Conservation (phyloP, 2,888 invertebrate genomes). For the Drosophila picticornis region DNA sequence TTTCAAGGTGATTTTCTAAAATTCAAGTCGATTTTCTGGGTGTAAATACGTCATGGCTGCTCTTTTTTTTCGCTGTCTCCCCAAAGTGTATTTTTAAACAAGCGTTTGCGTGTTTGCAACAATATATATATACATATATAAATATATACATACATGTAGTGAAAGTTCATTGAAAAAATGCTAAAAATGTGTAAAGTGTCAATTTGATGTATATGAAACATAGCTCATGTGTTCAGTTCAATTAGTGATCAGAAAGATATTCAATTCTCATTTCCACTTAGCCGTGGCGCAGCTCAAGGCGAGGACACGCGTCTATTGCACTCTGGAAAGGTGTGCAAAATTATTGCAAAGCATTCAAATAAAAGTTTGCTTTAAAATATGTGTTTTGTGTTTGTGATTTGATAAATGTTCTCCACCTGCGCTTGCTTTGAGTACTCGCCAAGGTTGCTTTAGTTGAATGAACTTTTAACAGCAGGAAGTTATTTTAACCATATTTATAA, state of each 20-base stretch:
- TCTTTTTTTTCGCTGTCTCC: conserved; percentile 26
- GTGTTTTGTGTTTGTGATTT: neutral
- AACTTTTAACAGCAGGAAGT: conserved; percentile 54
- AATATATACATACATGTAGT: conserved; percentile 1
- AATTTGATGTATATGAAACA: conserved; percentile 46
- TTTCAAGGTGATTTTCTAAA: neutral
- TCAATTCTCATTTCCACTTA: conserved; percentile 2
- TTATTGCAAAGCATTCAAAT: conserved; percentile 33
- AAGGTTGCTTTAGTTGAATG: conserved; percentile 64
- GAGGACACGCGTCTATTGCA: conserved; percentile 65
- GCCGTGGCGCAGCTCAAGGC: conserved; percentile 40
- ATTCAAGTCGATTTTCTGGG: neutral
- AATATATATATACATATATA: neutral
- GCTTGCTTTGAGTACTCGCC: conserved; percentile 17
- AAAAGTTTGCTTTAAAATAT: conserved; percentile 8
- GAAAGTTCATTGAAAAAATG: conserved; percentile 46
- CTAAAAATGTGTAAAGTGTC: conserved; percentile 48
- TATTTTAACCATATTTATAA: conserved; percentile 20
- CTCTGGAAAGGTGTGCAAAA: conserved; percentile 43
- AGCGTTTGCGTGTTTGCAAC: conserved; percentile 15
- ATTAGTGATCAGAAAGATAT: conserved; percentile 16
- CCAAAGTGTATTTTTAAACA: conserved; percentile 32
- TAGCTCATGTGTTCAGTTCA: conserved; percentile 36
- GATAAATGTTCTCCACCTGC: conserved; percentile 38
- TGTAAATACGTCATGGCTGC: conserved; percentile 30